Evolutionary conservation across 2,113 vertebrate genomes (phyloP).

Genomic region (Vombatus ursinus): DNA sequence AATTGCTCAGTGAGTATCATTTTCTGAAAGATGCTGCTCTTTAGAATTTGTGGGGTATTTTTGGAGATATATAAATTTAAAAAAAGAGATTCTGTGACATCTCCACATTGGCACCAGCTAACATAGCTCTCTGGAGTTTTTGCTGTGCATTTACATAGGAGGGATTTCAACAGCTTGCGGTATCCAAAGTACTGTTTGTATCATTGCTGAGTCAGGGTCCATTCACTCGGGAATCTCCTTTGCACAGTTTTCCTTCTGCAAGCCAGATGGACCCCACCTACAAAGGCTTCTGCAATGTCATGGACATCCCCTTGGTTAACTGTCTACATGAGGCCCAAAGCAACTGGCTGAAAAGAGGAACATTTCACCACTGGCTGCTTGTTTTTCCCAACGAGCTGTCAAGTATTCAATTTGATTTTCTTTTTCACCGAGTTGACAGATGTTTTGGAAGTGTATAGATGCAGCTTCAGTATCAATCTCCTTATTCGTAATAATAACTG

Average conservation of each 20-base stretch:
- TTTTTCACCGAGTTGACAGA: neutral
- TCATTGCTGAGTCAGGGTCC: neutral
- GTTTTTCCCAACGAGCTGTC: neutral
- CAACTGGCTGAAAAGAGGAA: neutral
- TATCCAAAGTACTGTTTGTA: neutral
- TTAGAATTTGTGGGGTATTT: conserved; percentile 5
- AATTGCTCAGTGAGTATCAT: neutral
- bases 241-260: neutral
- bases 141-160: neutral
- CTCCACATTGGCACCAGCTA: neutral
- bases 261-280: neutral
- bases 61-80: neutral
- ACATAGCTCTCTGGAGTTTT: neutral
- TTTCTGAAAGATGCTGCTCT: neutral
- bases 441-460: neutral
- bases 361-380: neutral
- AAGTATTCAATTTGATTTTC: neutral
- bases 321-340: neutral
- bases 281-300: neutral
- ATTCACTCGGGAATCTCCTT: neutral
- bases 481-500: neutral
- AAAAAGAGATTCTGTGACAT: neutral
- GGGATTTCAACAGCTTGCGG: neutral
- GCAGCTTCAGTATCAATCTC: neutral
- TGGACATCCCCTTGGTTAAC: neutral